Evolutionary conservation across 2,888 invertebrate genomes (phyloP).

Genomic region (Coecobrya sp.): DNA sequence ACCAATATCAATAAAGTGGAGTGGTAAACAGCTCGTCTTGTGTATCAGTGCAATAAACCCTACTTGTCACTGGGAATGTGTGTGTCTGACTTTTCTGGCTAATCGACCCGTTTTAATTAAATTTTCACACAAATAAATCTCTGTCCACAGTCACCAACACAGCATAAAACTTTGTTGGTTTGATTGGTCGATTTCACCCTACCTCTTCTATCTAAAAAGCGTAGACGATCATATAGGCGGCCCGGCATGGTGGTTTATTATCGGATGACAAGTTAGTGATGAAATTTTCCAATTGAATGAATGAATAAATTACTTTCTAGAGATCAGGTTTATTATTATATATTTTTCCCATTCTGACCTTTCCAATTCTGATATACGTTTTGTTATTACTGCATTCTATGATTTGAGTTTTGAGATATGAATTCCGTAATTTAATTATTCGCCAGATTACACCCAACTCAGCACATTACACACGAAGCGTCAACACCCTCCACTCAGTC

Average conservation of each 20-base stretch:
- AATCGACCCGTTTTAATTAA: conserved; percentile 61
- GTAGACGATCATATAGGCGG: neutral
- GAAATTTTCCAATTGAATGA: conserved; percentile 67
- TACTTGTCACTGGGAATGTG: neutral
- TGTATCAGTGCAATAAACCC: neutral
- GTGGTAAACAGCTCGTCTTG: neutral
- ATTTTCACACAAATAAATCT: conserved; percentile 78
- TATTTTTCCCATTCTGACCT: neutral
- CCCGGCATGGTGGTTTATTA: conserved; percentile 12
- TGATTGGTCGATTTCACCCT: conserved; percentile 56
- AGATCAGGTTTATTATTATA: neutral
- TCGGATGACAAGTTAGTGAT: conserved; percentile 68
- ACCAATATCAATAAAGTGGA: no score
- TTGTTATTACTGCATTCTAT: neutral
- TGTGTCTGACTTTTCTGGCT: conserved; percentile 24
- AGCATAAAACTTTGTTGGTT: conserved; percentile 44
- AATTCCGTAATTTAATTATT: conserved; percentile 66
- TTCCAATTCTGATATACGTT: neutral
- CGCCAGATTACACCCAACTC: conserved; percentile 34
- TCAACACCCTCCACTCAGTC: neutral
- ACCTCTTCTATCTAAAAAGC: neutral
- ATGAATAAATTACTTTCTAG: conserved; percentile 67
- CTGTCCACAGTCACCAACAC: conserved; percentile 31
- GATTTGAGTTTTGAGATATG: neutral
- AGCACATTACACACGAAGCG: neutral